phyloP scores from a whole-genome alignment of 2,888 invertebrate genomes.

The Ectobius pallidus region DNA sequence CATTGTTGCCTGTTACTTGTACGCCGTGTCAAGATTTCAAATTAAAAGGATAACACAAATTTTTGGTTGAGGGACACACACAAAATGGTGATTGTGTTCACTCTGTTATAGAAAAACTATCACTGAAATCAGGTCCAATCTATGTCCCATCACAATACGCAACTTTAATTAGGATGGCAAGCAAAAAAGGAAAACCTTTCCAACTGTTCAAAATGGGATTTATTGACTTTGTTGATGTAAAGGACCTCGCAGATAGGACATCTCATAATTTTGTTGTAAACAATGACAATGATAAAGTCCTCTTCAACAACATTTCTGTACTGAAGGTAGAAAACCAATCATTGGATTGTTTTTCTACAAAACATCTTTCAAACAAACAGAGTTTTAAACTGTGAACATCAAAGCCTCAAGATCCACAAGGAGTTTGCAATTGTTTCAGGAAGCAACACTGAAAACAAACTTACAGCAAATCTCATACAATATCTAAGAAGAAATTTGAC shows the following conservation, averaged over 20 bases:
- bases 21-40: conserved; percentile 12
- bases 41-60: conserved; percentile 1
- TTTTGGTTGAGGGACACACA: background rate
- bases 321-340: conserved; percentile 25
- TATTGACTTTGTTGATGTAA: background rate
- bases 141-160: background rate
- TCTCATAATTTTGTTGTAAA: conserved; percentile 16
- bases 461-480: conserved; percentile 15
- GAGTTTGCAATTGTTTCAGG: background rate
- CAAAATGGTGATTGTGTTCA: conserved; percentile 20
- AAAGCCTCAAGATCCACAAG: conserved; percentile 23
- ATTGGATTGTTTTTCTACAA: conserved; percentile 25
- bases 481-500: conserved; percentile 25
- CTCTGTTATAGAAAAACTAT: background rate
- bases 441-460: conserved; percentile 11
- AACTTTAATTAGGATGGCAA: conserved; percentile 22
- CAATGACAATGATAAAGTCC: conserved; percentile 13
- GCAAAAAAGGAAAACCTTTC: conserved; percentile 20
- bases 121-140: conserved; percentile 15
- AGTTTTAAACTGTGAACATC: conserved; percentile 23
- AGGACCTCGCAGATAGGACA: background rate
- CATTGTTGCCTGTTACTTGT: conserved; percentile 24
- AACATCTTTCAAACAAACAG: no score
- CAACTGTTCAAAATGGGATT: conserved; percentile 19
- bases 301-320: conserved; percentile 16